Evolutionary conservation across 35 echinoderm and acorn worm genomes (phyloP), one percentile per base, ranked within the genome.

Genomic region (Stichopus chloronotus): DNA sequence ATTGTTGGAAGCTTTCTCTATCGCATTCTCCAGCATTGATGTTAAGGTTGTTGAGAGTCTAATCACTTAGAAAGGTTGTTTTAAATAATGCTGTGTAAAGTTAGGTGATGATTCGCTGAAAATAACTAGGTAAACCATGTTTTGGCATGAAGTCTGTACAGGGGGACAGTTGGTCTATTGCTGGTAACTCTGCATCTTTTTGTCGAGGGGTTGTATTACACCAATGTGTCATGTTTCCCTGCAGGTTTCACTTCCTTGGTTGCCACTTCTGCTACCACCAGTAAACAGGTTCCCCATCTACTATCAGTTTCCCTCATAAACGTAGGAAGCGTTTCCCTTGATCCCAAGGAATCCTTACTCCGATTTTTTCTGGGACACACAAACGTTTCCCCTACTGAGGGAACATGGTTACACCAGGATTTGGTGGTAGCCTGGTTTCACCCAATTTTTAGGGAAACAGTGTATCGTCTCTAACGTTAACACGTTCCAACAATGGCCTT

Each of bases 231-330:
- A 71, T 71, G 63, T 71, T 71, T 71, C 63, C 63, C 63, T 13
- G 63, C 63, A 71, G 63, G 63, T n/a, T 71, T 71, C 63, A 71
- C 63, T 71, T 71, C 63, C 63, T 71, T 71, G 63, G 63, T 71
- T 71, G 63, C 63, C 1, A 71, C 63, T 11, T 71, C n/a, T 13
- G 63, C 63, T 71, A 71, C 63, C 4, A 71, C 63, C 63, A 71
- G 71, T n/a, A 76, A n/a, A n/a, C n/a, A n/a, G n/a, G n/a, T n/a
- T n/a, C n/a, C n/a, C n/a, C n/a, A n/a, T n/a, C n/a, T n/a, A n/a
- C n/a, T n/a, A n/a, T n/a, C n/a, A n/a, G n/a, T 9, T 68, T 68
- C 63, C 63, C 63, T 68, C 17, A 76, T 76, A 76, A 76, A 76
- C 71, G 4, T 4, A 5, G 71, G 11, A 76, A 76, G 24, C 71